Base-by-base conservation (phyloP, 2,797 vertebrate species). In the Cyprinella venusta region DNA sequence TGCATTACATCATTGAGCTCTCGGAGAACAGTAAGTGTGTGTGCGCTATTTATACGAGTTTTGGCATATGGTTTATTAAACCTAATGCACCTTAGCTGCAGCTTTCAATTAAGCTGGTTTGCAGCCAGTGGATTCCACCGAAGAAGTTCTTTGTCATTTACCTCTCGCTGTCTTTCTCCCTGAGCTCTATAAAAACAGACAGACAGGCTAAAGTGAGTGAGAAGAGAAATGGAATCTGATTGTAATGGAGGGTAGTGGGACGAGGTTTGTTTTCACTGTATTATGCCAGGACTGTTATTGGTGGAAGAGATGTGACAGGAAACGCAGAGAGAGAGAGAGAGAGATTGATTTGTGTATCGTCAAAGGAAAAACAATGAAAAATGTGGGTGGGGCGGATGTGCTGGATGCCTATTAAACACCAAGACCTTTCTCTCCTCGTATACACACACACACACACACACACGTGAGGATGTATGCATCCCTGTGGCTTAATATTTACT, bases 11-110 rank as follows among this genome's bases (percentile, higher is more conserved):
- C 65, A 95, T 98, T 61, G 97, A 99, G 92, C 94, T 98, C 72
- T 99, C 97, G 0, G 97, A 98, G 90, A 99, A 99, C 95, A 98
- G 98, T 99, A 92, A 90, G 97, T 83, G 26, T 21, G 81, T 56
- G 65, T 48, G 81, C 54, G 36, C 36, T 76, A 19, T 65, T 75
- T 64, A 24, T 26, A 54, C 65, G 70, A 81, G 70, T 7, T 64
- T 52, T 81, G 80, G 71, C 80, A 75, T 65, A 75, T 81, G 80
- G 70, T 75, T 64, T 75, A 75, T 81, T 81, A 81, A 81, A 65
- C 42, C 19, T 75, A 65, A 75, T 81, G 80, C 63, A 74, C 59
- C 80, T 54, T 65, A 74, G 69, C 56, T 50, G 8, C 56, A 52
- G 70, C 59, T 81, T 81, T 81, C 70, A 81, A 72, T 81, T 81